Evolutionary conservation across 2,113 vertebrate genomes (phyloP).

Genomic region (Gopherus evgoodei): DNA sequence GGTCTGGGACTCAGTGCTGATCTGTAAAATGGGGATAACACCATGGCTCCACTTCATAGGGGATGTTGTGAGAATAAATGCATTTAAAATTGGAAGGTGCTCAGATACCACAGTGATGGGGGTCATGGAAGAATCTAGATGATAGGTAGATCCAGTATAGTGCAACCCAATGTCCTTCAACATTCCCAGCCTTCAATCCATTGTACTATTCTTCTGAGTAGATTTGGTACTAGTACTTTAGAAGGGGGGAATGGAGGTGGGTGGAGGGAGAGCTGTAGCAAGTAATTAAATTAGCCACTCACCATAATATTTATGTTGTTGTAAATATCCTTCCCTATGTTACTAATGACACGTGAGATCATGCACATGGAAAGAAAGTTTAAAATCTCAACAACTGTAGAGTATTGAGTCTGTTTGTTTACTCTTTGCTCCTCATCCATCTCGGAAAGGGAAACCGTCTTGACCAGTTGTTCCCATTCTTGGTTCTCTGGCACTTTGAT

Average conservation of each 20-base stretch:
- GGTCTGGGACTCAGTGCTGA: neutral
- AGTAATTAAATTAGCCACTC: neutral
- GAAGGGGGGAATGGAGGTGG: neutral
- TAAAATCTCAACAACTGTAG: neutral
- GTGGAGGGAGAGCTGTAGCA: no score
- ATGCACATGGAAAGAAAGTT: neutral
- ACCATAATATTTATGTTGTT: neutral
- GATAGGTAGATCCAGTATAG: neutral
- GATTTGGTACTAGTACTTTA: no score
- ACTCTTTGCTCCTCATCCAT: neutral
- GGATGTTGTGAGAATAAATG: constrained; percentile 5
- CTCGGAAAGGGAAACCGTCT: neutral
- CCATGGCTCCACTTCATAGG: neutral
- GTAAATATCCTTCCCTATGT: neutral
- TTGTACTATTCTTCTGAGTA: no score
- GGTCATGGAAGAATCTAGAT: neutral
- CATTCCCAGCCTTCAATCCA: no score
- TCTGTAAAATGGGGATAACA: neutral
- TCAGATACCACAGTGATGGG: neutral
- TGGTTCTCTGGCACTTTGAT: neutral
- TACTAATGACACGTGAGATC: neutral
- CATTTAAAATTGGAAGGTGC: constrained; percentile 1
- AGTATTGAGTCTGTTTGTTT: neutral
- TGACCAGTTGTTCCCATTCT: neutral
- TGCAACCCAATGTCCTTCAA: neutral